Evolutionary conservation across 2,888 invertebrate species (phyloP).

Genomic region (Ariolimax columbianus): DNA sequence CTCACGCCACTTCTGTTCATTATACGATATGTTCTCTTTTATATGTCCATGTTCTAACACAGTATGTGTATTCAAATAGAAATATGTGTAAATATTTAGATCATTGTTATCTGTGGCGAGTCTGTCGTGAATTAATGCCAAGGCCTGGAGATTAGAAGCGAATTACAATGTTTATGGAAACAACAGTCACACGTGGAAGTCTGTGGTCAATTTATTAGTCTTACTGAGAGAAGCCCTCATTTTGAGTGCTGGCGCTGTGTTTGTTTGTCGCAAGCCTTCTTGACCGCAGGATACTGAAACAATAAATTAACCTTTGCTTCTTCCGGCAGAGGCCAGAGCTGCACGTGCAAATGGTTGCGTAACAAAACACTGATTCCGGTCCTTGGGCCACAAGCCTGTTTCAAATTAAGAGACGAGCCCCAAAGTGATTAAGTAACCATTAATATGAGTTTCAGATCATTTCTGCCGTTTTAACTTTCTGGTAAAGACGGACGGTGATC

Average conservation of each 20-base stretch:
- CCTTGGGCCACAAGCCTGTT: background rate
- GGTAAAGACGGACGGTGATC: too few relatives aligned
- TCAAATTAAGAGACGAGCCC: too few relatives aligned
- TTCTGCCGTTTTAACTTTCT: too few relatives aligned
- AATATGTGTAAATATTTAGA: too few relatives aligned
- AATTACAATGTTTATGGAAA: background rate
- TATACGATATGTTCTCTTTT: too few relatives aligned
- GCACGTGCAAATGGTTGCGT: conserved; percentile 38
- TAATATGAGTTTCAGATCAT: too few relatives aligned
- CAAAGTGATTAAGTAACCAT: too few relatives aligned
- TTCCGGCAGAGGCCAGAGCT: background rate
- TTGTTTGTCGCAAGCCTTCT: conserved; percentile 19
- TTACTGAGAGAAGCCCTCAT: background rate
- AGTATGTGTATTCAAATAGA: too few relatives aligned
- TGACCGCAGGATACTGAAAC: conserved; percentile 11
- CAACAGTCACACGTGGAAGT: background rate
- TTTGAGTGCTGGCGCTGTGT: background rate
- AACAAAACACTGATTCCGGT: conserved; percentile 17
- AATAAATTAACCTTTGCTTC: conserved; percentile 25
- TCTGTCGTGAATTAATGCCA: too few relatives aligned
- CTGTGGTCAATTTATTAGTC: background rate
- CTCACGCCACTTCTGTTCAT: too few relatives aligned
- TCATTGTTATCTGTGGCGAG: too few relatives aligned
- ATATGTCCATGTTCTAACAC: too few relatives aligned
- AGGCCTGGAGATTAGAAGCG: conserved; percentile 21